Evolutionary conservation across 2,113 vertebrate species (phyloP), one percentile per base, ranked within the genome.

Genomic region (Noturus placidus): DNA sequence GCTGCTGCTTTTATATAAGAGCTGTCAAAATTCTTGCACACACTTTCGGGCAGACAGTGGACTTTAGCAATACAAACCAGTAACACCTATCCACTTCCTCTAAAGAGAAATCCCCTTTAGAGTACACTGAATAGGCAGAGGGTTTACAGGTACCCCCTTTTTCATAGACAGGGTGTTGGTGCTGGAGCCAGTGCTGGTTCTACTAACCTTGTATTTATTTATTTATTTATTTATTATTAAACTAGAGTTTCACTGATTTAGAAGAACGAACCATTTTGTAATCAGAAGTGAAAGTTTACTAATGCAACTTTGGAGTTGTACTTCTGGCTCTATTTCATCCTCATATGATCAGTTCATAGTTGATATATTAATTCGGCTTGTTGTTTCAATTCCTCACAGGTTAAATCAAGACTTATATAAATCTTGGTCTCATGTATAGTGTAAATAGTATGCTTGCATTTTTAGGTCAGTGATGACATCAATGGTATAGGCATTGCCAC

Each of bases 1-100:
- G 84, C 83, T 87, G 86, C 82, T 80, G 35, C 50, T 8, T 77
- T 90, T 91, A 90, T 83, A 77, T 56, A 89, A 90, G 74, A 67
- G 46, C 52, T 85, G 90, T 72, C 78, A 57, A 10, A 63, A 42
- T 14, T 13, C 65, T 50, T 38, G 69, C 22, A 82, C 82, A 42
- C 82, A 83, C 56, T 82, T 72, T 61, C 70, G 50, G 35, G 63
- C 79, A 83, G 35, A 83, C 69, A 27, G 25, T 20, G 9, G 79
- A 57, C 57, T 33, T 78, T 35, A 35, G 54, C 54, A 27, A 35
- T 61, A 52, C 82, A 65, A 33, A 76, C 13, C 65, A 84, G 42
- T 77, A 79, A 86, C 81, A 87, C 74, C 52, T 87, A 77, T 30
- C 38, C 61, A 65, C 63, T 83, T 63, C 85, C 82, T 87, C 72